These are phyloP conservation scores for Corapipo altera DNA, from an alignment of 2,113 vertebrate genomes.

Conservation along the genomic window DNA sequence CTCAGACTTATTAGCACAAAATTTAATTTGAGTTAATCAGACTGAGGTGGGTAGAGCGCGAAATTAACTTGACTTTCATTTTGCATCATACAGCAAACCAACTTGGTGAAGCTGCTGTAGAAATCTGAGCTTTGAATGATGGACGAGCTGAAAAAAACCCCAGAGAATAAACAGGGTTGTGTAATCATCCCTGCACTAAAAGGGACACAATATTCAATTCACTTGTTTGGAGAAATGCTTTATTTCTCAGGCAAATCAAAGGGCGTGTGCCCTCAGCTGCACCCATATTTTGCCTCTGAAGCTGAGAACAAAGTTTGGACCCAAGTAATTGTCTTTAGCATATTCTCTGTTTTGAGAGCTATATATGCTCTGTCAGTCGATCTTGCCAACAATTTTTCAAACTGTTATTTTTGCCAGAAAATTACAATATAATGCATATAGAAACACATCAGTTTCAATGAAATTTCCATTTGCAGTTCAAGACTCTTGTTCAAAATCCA, in stretches of 20 bases:
- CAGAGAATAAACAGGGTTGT: conserved; percentile 13
- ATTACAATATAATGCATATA: background rate
- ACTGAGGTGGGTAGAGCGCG: conserved; percentile 45
- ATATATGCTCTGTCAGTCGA: background rate
- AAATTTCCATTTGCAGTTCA: background rate
- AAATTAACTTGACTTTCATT: conserved; percentile 69
- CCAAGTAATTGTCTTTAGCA: background rate
- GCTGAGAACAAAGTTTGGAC: background rate
- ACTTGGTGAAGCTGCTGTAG: background rate
- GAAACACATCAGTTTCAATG: background rate
- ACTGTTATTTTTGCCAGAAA: background rate
- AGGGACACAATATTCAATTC: background rate
- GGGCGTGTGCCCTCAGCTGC: background rate
- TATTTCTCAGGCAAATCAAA: background rate
- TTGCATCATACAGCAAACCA: background rate
- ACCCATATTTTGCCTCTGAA: background rate
- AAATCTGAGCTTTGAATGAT: conserved; percentile 28
- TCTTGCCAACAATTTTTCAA: background rate
- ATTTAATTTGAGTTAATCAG: conserved; percentile 49
- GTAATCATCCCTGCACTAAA: background rate
- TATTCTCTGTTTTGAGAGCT: background rate
- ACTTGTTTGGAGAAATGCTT: background rate
- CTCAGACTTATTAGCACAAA: conserved; percentile 35
- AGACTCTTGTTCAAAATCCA: background rate
- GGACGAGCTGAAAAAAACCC: background rate